Percentiles rank a stretch among this genome's conserved stretches.
Evolutionary conservation across 2,888 invertebrate species (phyloP).

Genomic region (Sesia bembeciformis): DNA sequence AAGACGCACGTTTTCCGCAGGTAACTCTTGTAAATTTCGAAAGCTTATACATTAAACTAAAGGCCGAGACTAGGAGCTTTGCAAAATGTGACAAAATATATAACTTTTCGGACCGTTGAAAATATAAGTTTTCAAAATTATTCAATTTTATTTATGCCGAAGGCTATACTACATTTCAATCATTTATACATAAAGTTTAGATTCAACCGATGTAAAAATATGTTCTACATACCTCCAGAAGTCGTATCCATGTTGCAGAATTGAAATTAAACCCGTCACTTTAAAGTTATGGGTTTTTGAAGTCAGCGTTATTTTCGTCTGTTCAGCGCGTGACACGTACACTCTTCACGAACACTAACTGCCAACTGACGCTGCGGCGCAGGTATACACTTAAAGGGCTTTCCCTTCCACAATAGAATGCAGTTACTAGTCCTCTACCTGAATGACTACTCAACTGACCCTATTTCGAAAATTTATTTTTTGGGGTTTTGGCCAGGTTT

Average conservation of each 20-base stretch:
- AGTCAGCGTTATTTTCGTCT: conserved; percentile 1
- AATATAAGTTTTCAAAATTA: no score
- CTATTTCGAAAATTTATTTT: neutral
- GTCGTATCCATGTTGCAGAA: neutral
- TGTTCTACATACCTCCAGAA: neutral
- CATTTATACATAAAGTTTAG: neutral
- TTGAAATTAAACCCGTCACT: neutral
- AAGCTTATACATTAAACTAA: no score
- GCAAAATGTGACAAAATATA: no score
- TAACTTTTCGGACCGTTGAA: no score
- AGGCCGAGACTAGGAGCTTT: no score
- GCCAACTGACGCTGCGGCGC: conserved; percentile 1
- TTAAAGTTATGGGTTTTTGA: conserved; percentile 1
- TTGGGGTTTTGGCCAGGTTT: no score
- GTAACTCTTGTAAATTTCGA: neutral
- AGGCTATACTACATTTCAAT: neutral
- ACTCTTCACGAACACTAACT: conserved; percentile 1
- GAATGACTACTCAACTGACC: conserved; percentile 1
- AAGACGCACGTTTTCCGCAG: neutral
- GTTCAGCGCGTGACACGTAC: neutral
- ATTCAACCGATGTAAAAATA: neutral
- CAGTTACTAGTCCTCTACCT: neutral
- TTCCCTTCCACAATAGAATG: neutral
- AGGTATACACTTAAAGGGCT: neutral
- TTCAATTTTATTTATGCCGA: no score